phyloP scores from a whole-genome alignment of 2,113 vertebrate genomes.

The Phodopus roborovskii region DNA sequence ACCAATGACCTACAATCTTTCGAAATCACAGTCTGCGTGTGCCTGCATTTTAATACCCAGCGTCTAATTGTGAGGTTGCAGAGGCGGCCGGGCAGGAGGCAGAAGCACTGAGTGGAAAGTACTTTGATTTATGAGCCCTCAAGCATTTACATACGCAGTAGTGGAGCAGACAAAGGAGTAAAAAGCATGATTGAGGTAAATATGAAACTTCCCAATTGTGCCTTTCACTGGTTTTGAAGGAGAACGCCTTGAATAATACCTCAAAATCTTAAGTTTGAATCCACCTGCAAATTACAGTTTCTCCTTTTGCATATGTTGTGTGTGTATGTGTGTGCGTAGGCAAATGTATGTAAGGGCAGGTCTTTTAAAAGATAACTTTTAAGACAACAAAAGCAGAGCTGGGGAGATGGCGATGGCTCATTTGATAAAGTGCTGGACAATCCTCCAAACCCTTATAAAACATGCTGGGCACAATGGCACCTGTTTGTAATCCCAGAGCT shows the following conservation, averaged over 20 bases:
- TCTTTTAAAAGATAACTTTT: slow-evolving; percentile 40
- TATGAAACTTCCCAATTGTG: slow-evolving; percentile 70
- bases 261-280: slow-evolving; percentile 64
- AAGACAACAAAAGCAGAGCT: background rate
- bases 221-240: slow-evolving; percentile 42
- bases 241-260: slow-evolving; percentile 63
- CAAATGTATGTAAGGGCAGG: background rate
- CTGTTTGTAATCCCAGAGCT: background rate
- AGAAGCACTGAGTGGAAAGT: slow-evolving; percentile 72
- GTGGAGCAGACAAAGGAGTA: slow-evolving; percentile 63
- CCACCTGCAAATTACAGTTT: slow-evolving; percentile 59
- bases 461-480: background rate
- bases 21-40: slow-evolving; percentile 69
- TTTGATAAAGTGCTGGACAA: background rate
- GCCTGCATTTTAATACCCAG: slow-evolving; percentile 79
- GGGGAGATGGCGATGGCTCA: background rate
- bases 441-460: background rate
- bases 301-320: slow-evolving; percentile 25
- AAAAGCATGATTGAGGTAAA: slow-evolving; percentile 59
- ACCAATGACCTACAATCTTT: slow-evolving; percentile 73
- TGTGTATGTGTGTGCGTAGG: background rate
- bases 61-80: slow-evolving; percentile 81
- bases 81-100: slow-evolving; percentile 65
- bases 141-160: slow-evolving; percentile 77
- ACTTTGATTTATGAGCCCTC: slow-evolving; percentile 65